Base-by-base conservation (phyloP, 1,140 invertebrate genomes). In the Pectinophora gossypiella region DNA sequence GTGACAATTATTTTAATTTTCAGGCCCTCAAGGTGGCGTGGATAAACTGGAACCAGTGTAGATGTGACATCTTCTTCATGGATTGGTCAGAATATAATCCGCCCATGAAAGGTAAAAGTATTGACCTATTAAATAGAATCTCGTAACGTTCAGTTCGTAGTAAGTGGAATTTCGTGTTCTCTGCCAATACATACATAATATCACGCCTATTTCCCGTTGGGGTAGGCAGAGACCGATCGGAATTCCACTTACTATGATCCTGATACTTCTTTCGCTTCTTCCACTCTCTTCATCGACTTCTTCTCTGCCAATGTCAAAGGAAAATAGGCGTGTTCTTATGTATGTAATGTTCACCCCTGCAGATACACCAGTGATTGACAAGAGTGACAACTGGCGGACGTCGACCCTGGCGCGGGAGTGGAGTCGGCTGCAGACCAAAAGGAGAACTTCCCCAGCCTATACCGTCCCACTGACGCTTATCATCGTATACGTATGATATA, bases 11-110 rank as follows among this genome's bases (percentile, higher is more conserved):
- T n/a, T n/a, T n/a, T n/a, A n/a, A n/a, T 49, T 73, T 75, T 19
- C 64, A 85, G 82, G 36, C 38, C 13, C 7, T 80, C 3, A 78
- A 72, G 61, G 48, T 80, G 3, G 47, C 57, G 1, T 83, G 78
- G 73, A 32, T 77, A 13, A 83, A 80, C 51, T 77, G 68, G 61
- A 72, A 61, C 0, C 75, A 82, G 48, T 76, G 69, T 54, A 47
- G 51, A 2, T 68, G 61, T 35, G 78, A 83, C 22, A 58, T 83
- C 4, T 80, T 82, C 51, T 76, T 85, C 50, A 52, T 85, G 7
- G 76, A 85, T 22, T 85, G 82, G 82, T 68, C 68, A 0, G 66
- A 79, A 64, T 75, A 77, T 35, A 73, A 74, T 61, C 53, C 70
- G 4, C 46, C 60, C 4, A 49, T 59, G 1, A 69, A 64, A 71